Evolutionary conservation across 2,888 invertebrate species (phyloP), one percentile per base, ranked within the genome.

Genomic region (Chaetogeoica ovagalla): DNA sequence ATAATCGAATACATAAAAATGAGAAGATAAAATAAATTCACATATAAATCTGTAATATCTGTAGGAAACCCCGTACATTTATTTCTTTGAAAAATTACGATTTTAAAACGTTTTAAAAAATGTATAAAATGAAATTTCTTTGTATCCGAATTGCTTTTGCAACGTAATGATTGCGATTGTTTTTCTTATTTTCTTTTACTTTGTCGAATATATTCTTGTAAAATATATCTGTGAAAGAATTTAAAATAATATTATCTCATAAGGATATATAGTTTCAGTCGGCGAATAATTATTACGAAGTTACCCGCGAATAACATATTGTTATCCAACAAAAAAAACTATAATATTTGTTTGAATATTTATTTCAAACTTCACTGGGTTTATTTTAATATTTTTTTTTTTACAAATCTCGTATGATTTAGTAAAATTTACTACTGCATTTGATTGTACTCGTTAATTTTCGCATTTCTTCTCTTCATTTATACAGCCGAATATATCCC

Each of bases 381-480:
- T 23, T 43, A 23, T 30, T 23, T 17, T 19, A 52, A 19, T 6
- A 21, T 4, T 21, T 55, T 19, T 68, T 52, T 52, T 52, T 2
- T 52, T 23, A 23, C 52, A 4, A 9, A 68, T 23, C 19, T 52
- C 30, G 2, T 23, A 57, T 9, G 48, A 69, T 52, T 69, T 55
- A 37, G 57, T 37, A 23, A 37, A 70, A 39, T 70, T 70, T 13
- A 55, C n/a, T n/a, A 57, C 70, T 13, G n/a, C 48, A 15, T 9
- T 57, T 57, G 37, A 70, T 57, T 70, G 23, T 23, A 68, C 23
- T 52, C 68, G 70, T 70, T 74, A 63, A 73, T n/a, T 73, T 73
- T 73, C 30, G 23, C 30, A 73, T 66, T 75, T 57, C 17, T 65
- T 15, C 57, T 43, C 52, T 66, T 59, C 19, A 30, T 48, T 69